phyloP scores from a whole-genome alignment of 2,888 invertebrate species.

The Anoplius nigerrimus region DNA sequence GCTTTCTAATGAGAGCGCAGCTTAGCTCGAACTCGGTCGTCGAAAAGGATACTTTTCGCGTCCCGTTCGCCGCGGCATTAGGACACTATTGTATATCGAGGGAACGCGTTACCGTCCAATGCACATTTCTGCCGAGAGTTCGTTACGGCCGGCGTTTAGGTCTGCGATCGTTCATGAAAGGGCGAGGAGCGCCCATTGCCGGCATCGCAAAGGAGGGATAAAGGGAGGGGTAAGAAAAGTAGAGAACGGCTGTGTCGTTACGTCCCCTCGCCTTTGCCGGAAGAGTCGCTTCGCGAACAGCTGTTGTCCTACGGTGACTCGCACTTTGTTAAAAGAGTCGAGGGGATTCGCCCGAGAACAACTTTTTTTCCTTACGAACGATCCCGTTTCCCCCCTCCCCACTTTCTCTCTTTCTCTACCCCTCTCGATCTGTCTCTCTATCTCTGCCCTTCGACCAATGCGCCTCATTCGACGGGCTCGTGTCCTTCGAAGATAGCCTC shows the following conservation, averaged over 20 bases:
- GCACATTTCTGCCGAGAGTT: too few species aligned
- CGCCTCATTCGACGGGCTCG: not conserved
- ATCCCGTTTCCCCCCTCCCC: slow-evolving; percentile 37
- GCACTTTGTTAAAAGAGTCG: slow-evolving; percentile 51
- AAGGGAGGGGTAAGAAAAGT: not conserved
- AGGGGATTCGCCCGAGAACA: slow-evolving; percentile 42
- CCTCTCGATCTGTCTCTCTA: slow-evolving; percentile 25
- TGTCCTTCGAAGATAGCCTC: slow-evolving; percentile 10
- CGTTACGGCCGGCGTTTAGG: too few species aligned
- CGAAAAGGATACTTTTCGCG: too few species aligned
- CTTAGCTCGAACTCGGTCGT: too few species aligned
- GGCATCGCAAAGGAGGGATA: not conserved
- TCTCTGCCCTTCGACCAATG: slow-evolving; percentile 17
- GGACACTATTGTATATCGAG: too few species aligned
- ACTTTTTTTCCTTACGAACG: slow-evolving; percentile 41
- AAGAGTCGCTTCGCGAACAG: slow-evolving; percentile 55
- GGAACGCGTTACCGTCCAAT: too few species aligned
- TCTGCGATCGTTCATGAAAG: not conserved
- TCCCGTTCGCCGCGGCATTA: too few species aligned
- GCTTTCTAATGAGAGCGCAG: too few species aligned
- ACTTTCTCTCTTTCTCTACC: slow-evolving; percentile 29
- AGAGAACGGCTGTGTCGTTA: slow-evolving; percentile 27
- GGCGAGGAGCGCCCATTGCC: slow-evolving; percentile 5
- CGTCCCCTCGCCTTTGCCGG: slow-evolving; percentile 49
- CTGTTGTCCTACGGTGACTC: slow-evolving; percentile 56